Percentiles rank a stretch among this genome's conserved stretches.
These are phyloP conservation scores for Sminthopsis crassicaudata DNA, from an alignment of 2,113 vertebrate genomes.

Conservation along the genomic window DNA sequence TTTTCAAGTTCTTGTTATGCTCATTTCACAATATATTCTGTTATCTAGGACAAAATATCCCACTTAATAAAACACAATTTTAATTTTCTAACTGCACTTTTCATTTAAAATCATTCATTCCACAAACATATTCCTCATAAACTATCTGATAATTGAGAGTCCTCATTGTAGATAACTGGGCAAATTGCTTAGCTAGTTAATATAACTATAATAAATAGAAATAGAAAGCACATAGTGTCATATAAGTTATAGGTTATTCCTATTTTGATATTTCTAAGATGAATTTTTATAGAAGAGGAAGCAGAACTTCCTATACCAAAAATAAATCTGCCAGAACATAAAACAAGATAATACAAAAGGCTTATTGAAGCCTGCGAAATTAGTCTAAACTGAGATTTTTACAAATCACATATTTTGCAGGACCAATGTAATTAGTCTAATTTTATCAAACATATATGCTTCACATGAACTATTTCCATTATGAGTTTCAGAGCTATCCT, in stretches of 20 bases:
- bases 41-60: conserved; percentile 19
- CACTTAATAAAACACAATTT: conserved; percentile 13
- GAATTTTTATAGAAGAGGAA: conserved; percentile 32
- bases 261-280: neutral
- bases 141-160: neutral
- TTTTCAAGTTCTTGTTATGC: conserved; percentile 38
- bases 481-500: neutral
- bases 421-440: neutral
- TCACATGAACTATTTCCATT: neutral
- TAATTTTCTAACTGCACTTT: conserved; percentile 39
- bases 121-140: neutral
- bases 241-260: neutral
- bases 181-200: neutral
- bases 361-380: neutral
- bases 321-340: conserved; percentile 42
- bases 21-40: conserved; percentile 18
- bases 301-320: neutral
- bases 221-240: conserved; percentile 6
- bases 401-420: conserved; percentile 7
- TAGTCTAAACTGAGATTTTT: neutral
- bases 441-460: neutral
- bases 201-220: conserved; percentile 32
- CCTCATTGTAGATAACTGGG: conserved; percentile 40
- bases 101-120: conserved; percentile 44
- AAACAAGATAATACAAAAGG: conserved; percentile 34